Base-by-base conservation (phyloP, 2,888 invertebrate genomes). In the Leucoma salicis region DNA sequence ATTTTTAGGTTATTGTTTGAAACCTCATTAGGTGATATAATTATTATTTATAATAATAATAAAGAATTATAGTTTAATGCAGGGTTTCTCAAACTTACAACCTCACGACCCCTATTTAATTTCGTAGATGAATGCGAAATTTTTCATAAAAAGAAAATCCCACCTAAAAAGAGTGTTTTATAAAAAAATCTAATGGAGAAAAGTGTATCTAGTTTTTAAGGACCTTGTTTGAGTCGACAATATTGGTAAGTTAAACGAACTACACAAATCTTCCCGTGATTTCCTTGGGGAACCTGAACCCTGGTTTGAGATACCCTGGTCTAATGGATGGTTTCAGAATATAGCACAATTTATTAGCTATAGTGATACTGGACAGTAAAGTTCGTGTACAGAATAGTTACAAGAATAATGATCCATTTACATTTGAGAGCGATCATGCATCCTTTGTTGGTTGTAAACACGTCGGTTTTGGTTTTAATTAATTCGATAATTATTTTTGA, bases 1-100 rank as follows among this genome's bases (percentile, higher is more conserved):
- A 46, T 46, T 58, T 53, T 74, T 86, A 85, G 84, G 71, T 68
- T 82, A 84, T 82, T 70, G 78, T 85, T 85, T 82, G 81, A 81
- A 85, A 86, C 88, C 87, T 88, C 86, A 87, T 78, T 88, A 87
- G 88, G 79, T 81, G 81, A 85, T 84, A 86, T 79, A 78, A 70
- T 69, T 16, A 15, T 8, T 73, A 74, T 76, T 65, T 63, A 66
- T 80, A 81, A 77, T 72, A 52, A 67, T 75, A 70, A 68, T 72
- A 74, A 74, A 66, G 68, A 72, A 71, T 61, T 66, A 63, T 74
- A 68, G 73, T 69, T 2, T 15, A 29, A 31, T 29, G 29, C 29
- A 29, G 29, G 29, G 29, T 29, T 29, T 29, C 29, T 29, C 29
- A 29, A 29, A 29, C 5, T 29, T 13, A 27, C n/a, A 27, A 2